phyloP scores from a whole-genome alignment of 2,888 invertebrate species.

The Orgyia antiqua region DNA sequence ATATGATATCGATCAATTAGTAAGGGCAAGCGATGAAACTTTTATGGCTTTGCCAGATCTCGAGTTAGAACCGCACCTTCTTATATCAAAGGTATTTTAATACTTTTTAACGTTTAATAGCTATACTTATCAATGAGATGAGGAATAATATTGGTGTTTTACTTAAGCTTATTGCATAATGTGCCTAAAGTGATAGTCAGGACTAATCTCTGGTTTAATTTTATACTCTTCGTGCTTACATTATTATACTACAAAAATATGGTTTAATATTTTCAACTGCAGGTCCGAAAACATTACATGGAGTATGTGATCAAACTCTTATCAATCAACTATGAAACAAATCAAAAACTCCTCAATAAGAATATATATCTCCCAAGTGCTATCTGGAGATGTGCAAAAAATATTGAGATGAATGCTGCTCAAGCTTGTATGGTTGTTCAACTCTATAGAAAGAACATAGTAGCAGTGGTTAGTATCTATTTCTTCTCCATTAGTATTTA shows the following conservation, averaged over 20 bases:
- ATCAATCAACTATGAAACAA: constrained; percentile 59
- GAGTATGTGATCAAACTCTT: constrained; percentile 60
- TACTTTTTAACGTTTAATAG: not conserved
- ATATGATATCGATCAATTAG: constrained; percentile 41
- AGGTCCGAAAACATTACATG: constrained; percentile 73
- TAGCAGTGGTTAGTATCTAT: constrained; percentile 39
- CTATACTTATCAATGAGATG: not conserved
- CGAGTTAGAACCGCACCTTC: constrained; percentile 59
- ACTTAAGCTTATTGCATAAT: no score
- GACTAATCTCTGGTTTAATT: no score
- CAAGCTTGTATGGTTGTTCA: constrained; percentile 65
- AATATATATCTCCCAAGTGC: constrained; percentile 66
- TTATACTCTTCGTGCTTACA: no score
- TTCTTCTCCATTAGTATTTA: not conserved
- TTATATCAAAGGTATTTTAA: constrained; percentile 69
- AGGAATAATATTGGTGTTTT: no score
- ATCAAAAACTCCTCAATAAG: constrained; percentile 55
- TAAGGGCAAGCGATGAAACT: constrained; percentile 50
- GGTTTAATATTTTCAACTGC: constrained; percentile 15
- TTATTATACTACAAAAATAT: no score
- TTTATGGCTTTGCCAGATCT: constrained; percentile 54
- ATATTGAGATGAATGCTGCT: constrained; percentile 61
- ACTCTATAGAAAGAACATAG: constrained; percentile 59
- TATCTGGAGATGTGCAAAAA: constrained; percentile 68
- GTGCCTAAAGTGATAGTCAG: no score